Base-by-base conservation (phyloP, 1,140 invertebrate genomes). In the Drosophila micromelanica region DNA sequence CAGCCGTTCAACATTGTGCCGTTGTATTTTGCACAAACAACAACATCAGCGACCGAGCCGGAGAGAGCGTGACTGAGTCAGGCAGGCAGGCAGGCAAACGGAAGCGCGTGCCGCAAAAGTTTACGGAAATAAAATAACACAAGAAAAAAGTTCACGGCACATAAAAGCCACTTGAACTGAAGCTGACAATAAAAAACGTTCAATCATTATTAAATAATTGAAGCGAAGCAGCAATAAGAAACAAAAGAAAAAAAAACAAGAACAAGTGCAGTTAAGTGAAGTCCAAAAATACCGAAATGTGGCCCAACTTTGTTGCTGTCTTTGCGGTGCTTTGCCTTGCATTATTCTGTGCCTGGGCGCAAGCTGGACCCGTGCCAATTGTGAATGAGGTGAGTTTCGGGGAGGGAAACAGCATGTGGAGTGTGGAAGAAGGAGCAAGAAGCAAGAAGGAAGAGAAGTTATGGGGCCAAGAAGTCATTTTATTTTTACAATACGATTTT, bases 341-440 rank as follows among this genome's bases (percentile, higher is more conserved):
- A 67, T 51, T 90, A 48, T 70, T 90, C 46, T 57, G 55, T 57
- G 85, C 80, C 60, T 84, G 76, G 76, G 80, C 85, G 12, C 72
- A 76, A 68, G 73, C 84, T 91, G 90, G 90, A 79, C 90, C 90
- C 23, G 82, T 91, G 90, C 90, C 90, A 91, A 91, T 85, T 85
- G 90, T 91, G 52, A 90, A 91, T 65, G 90, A 91, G 90, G 90
- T 91, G 76, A 91, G 90, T 72, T 45, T 30, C 15, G n/a, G 35
- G 48, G 48, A 27, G 48, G 30, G 23, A 27, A 23, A 57, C 12
- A 7, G 5, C 51, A 52, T 27, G 13, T 37, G 42, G 35, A 63
- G 67, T 51, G n/a, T 20, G 13, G 13, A 40, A 32, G 42, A 30
- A n/a, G n/a, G n/a, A n/a, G n/a, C 8, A 15, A 20, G 17, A 1